These are phyloP conservation scores for Vimba vimba DNA, from an alignment of 2,113 vertebrate species.

Conservation along the genomic window DNA sequence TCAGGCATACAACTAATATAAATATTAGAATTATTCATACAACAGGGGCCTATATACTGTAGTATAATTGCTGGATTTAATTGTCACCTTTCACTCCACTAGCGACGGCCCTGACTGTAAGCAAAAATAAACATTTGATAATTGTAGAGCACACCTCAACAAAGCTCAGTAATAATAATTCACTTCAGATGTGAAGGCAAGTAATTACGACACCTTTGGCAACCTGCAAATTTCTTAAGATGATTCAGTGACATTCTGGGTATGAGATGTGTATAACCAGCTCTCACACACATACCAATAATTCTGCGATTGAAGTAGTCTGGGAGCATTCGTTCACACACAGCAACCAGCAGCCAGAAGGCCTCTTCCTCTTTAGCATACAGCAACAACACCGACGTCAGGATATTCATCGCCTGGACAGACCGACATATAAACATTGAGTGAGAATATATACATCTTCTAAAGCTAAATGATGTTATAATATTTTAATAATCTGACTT, in stretches of 20 bases:
- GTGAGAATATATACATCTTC: not conserved
- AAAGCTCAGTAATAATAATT: not conserved
- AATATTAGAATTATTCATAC: too few relatives aligned
- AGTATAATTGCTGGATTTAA: too few relatives aligned
- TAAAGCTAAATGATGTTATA: not conserved
- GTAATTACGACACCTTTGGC: not conserved
- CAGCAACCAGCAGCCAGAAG: slow-evolving; percentile 95
- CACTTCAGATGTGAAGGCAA: not conserved
- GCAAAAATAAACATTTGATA: not conserved
- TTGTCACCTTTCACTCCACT: too few relatives aligned
- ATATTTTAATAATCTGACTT: too few relatives aligned
- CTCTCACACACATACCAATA: slow-evolving; percentile 79
- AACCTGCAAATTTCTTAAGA: not conserved
- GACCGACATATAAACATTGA: not conserved
- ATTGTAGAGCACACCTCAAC: not conserved
- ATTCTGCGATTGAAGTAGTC: slow-evolving; percentile 98
- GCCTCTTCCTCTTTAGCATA: slow-evolving; percentile 98
- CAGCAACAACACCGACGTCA: slow-evolving; percentile 94
- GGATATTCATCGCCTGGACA: slow-evolving; percentile 95
- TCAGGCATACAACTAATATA: too few relatives aligned
- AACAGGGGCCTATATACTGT: too few relatives aligned
- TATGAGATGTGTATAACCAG: not conserved
- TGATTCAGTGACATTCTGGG: not conserved
- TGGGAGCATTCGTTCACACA: slow-evolving; percentile 96
- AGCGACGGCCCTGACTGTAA: not conserved